A percentile compares a stretch with the other conserved stretches of the same genome.
These are phyloP conservation scores for Psittacula cyanocephala DNA, from an alignment of 2,113 vertebrate genomes.

Conservation along the genomic window DNA sequence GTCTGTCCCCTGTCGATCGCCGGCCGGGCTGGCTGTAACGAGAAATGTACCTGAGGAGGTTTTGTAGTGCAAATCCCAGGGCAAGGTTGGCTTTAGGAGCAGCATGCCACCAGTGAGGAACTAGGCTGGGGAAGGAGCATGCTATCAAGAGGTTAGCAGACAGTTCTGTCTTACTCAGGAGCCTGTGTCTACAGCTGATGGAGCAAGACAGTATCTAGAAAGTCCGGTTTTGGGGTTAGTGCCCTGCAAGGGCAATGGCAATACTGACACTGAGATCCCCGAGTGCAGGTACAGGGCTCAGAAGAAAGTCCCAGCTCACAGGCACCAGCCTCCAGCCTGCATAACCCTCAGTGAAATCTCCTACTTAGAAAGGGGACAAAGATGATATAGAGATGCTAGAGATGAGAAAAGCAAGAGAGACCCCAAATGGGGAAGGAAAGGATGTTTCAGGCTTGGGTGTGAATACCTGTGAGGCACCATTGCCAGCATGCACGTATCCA, in stretches of 20 bases:
- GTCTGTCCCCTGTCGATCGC: not conserved
- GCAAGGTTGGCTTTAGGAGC: not conserved
- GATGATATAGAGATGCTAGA: not conserved
- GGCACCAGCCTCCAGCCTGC: not conserved
- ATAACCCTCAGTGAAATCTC: not conserved
- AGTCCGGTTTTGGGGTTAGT: not conserved
- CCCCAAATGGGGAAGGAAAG: not conserved
- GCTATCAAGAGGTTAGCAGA: not conserved
- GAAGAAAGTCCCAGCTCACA: not conserved
- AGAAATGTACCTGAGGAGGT: not conserved
- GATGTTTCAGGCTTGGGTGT: not conserved
- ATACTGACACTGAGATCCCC: not conserved
- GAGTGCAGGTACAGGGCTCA: not conserved
- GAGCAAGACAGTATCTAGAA: not conserved
- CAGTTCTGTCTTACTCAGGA: not conserved
- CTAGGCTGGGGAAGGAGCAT: not conserved
- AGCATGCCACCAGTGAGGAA: not conserved
- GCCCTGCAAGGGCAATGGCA: not conserved
- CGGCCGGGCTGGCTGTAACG: not conserved
- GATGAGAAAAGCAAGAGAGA: not conserved
- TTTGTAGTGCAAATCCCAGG: not conserved
- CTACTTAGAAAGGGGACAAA: not conserved
- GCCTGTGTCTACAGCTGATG: not conserved
- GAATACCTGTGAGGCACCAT: not conserved
- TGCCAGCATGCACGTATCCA: not conserved